A percentile compares a stretch with the other conserved stretches of the same genome.
These are phyloP conservation scores for Sciurus carolinensis DNA, from an alignment of 2,797 vertebrate species.

Conservation along the genomic window DNA sequence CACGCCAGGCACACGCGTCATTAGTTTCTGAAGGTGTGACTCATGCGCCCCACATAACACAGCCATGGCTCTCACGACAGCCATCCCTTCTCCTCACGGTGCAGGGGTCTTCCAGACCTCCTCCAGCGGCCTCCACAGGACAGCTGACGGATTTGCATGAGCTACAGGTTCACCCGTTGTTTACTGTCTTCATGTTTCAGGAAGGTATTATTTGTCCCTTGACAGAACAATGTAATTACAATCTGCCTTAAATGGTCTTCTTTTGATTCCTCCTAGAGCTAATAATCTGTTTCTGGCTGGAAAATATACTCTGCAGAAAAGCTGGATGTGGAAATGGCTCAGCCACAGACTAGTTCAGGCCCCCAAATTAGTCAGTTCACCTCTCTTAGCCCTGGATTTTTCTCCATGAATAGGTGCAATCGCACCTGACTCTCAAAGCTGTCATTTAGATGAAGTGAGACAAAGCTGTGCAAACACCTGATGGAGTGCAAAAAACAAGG, in stretches of 20 bases:
- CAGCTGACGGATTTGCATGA: not conserved
- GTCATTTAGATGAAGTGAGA: not conserved
- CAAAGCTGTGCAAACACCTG: not conserved
- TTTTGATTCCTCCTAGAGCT: conserved; percentile 26
- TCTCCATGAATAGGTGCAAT: not conserved
- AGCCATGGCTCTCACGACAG: accelerated
- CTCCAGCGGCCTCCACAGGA: accelerated
- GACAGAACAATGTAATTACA: not conserved
- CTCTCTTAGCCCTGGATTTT: not conserved
- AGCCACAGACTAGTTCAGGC: accelerated
- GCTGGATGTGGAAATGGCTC: not conserved
- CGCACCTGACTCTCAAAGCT: not conserved
- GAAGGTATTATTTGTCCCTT: not conserved
- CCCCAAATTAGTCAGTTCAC: not conserved
- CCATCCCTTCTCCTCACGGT: not conserved
- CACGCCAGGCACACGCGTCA: not conserved
- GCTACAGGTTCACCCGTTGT: not conserved
- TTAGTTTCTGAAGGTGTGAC: not conserved
- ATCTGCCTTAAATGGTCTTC: not conserved
- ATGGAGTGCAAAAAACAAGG: not conserved
- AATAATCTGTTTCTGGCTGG: not conserved
- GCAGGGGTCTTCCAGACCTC: not conserved
- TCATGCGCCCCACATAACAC: not conserved
- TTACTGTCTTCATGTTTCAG: not conserved
- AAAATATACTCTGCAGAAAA: not conserved